Evolutionary conservation across 2,888 invertebrate species (phyloP), one percentile per base, ranked within the genome.

Genomic region (Entomobrya multifasciata): DNA sequence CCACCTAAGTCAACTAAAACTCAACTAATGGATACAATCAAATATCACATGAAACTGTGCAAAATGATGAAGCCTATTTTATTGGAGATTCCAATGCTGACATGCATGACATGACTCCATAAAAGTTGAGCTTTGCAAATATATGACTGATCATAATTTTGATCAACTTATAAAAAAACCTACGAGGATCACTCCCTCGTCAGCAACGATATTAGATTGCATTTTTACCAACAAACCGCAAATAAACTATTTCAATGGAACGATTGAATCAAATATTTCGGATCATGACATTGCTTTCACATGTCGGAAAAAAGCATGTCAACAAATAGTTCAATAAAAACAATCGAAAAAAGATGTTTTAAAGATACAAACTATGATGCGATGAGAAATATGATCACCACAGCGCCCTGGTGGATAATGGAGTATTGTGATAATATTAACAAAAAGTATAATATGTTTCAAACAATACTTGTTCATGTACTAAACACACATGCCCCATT

Each of bases 391-490:
- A 65, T 65, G 65, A 11, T 65, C 8, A 10, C 10, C 3, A 36
- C 8, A 8, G 65, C 65, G 8, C 65, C 65, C 2, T 65, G 65
- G 65, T 65, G 65, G 65, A 65, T n/a, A n/a, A n/a, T n/a, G n/a
- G n/a, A 49, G 15, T 49, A 49, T 13, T 49, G 49, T n/a, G 2
- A 49, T 15, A n/a, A 49, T 13, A 15, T 49, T 3, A 49, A 49
- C 49, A 5, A 15, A 49, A 49, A 49, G n/a, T 49, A 49, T 49
- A 15, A 49, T 11, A 49, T 49, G 13, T 49, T 49, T 13, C 49
- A 49, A 13, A n/a, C 49, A 49, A 49, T 49, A 11, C 49, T 49
- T 49, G 2, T 15, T 3, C 8, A 49, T 13, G 49, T 49, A 3
- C 15, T 49, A 49, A 13, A 49, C 15, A 49, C 15, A 10, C 49